Evolutionary conservation across 2,797 vertebrate species (phyloP).

Genomic region (Pterois miles): DNA sequence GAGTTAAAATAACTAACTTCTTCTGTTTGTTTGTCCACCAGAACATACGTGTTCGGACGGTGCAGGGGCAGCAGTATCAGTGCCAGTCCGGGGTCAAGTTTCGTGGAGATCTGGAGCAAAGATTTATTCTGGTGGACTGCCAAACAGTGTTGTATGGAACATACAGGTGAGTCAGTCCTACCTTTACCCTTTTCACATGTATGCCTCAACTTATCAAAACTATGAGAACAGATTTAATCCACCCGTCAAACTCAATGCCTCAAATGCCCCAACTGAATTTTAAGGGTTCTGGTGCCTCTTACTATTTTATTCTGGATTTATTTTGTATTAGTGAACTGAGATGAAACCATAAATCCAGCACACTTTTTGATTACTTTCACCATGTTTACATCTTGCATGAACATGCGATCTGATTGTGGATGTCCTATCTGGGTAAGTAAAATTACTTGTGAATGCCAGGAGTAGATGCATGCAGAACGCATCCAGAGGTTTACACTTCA

Average conservation of each 20-base stretch:
- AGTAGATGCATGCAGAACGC: too few species aligned
- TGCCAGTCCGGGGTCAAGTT: slow-evolving; percentile 92
- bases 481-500: too few species aligned
- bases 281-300: background rate
- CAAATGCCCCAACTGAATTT: background rate
- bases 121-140: slow-evolving; percentile 91
- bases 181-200: background rate
- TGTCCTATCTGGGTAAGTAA: too few species aligned
- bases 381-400: too few species aligned
- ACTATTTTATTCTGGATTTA: background rate
- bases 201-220: background rate
- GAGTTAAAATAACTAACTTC: background rate
- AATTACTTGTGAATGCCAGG: too few species aligned
- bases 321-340: background rate
- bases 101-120: slow-evolving; percentile 90
- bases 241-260: background rate
- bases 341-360: background rate
- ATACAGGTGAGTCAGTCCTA: slow-evolving; percentile 86
- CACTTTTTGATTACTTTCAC: too few species aligned
- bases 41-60: slow-evolving; percentile 92
- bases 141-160: slow-evolving; percentile 91
- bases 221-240: background rate
- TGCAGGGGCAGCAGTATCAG: slow-evolving; percentile 90
- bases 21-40: slow-evolving; percentile 68
- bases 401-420: too few species aligned